Conservation (phyloP, 2,888 invertebrate genomes). For the Xestia xanthographa region DNA sequence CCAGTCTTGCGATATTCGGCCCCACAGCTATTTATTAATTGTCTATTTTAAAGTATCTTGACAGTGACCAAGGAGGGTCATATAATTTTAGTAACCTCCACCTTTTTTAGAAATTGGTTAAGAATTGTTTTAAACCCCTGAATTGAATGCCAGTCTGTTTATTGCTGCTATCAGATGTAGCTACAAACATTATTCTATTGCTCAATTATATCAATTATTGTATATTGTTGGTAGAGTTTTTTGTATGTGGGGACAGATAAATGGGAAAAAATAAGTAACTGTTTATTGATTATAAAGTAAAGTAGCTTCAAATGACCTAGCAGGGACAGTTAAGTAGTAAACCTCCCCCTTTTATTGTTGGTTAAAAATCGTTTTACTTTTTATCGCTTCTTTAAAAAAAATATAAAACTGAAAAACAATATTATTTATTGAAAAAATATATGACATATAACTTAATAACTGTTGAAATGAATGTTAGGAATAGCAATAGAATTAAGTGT, state of each 20-base stretch:
- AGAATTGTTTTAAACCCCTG: background rate
- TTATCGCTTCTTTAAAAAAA: background rate
- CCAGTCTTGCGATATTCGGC: no score
- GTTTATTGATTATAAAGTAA: background rate
- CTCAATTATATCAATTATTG: slow-evolving; percentile 1
- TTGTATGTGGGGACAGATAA: background rate
- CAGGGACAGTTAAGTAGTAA: background rate
- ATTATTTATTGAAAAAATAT: background rate
- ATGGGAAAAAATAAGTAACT: background rate
- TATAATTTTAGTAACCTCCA: background rate
- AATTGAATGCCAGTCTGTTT: background rate
- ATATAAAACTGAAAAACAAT: background rate
- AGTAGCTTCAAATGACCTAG: background rate
- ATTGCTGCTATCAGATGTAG: background rate
- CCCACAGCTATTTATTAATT: background rate
- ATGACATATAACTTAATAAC: background rate
- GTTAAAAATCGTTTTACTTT: background rate
- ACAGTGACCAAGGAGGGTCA: background rate
- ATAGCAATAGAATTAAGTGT: background rate
- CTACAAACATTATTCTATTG: background rate
- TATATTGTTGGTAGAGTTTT: background rate
- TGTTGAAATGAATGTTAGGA: background rate
- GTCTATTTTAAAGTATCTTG: slow-evolving; percentile 7
- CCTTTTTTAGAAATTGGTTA: background rate
- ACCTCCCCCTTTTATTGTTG: background rate